Base-by-base conservation (phyloP, 2,888 invertebrate genomes). In the Coelinius sp. region DNA sequence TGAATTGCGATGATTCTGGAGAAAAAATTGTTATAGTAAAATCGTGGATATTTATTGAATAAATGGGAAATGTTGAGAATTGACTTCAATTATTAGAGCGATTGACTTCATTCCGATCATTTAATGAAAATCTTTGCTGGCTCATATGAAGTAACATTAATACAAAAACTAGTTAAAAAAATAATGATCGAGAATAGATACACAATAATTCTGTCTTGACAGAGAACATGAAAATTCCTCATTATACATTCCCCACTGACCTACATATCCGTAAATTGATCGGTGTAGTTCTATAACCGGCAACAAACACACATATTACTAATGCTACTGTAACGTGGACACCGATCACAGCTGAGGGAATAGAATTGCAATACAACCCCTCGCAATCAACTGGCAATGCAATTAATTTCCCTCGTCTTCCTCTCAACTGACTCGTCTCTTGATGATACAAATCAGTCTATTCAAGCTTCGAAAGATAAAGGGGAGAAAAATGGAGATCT, bases 241-340 rank as follows among this genome's bases (percentile, higher is more conserved):
- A 44, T 44, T 17, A 17, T n/a, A 31, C 41, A 41, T 63, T 44
- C 20, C 65, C 49, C 7, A 53, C 10, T 52, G 67, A 67, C 64
- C 49, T 68, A 64, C 63, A 64, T 68, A n/a, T n/a, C 64, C 38
- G 44, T 27, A 49, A 41, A 64, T 64, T 71, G 68, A 66, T 68
- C 71, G 64, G 12, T 38, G 46, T 69, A 68, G 71, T 69, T 63
- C 27, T 31, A 68, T 70, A 70, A 70, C 38, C 52, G 20, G 27
- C 25, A 56, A 22, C 56, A 65, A 17, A 53, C 64, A 70, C 22
- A 62, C 44, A 59, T 65, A 46, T 27, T 44, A 41, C 17, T 17
- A 17, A 31, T 46, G 62, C 20, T 14, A 62, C 8, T 38, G 53
- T 20, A 44, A 59, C 46, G 35, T 53, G 35, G 35, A 35, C 35